phyloP scores from a whole-genome alignment of 1,140 invertebrate species.

The Episyrphus balteatus region DNA sequence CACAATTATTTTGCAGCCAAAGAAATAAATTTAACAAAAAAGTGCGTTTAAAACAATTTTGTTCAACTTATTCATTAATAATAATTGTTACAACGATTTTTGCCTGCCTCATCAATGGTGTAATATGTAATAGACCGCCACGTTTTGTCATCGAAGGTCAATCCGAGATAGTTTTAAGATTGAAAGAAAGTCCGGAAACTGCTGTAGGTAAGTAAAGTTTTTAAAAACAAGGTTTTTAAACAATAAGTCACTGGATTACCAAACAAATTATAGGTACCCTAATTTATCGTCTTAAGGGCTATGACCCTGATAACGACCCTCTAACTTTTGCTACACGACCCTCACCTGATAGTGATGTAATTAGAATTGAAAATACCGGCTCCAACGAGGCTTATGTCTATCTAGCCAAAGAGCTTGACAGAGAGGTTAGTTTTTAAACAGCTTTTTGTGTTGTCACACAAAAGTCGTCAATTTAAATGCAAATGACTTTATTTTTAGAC shows the following conservation, averaged over 20 bases:
- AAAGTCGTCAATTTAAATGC: background rate
- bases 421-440: conserved; percentile 61
- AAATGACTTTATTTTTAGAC: conserved; percentile 40
- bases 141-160: conserved; percentile 75
- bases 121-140: conserved; percentile 57
- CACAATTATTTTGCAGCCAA: no score
- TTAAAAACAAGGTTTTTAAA: background rate
- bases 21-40: no score
- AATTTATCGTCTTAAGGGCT: conserved; percentile 69
- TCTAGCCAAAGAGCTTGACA: conserved; percentile 77
- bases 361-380: conserved; percentile 69
- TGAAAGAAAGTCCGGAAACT: conserved; percentile 78
- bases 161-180: conserved; percentile 75
- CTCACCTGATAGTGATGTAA: conserved; percentile 66
- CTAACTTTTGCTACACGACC: conserved; percentile 73
- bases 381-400: conserved; percentile 76
- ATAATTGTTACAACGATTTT: no score
- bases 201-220: conserved; percentile 57
- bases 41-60: no score
- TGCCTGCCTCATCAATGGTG: background rate
- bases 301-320: conserved; percentile 75
- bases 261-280: conserved; percentile 50
- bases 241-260: no score
- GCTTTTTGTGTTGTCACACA: background rate
- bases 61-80: no score